Percentiles rank a stretch among this genome's conserved stretches.
These are phyloP conservation scores for Bombus huntii DNA, from an alignment of 1,140 invertebrate genomes.

Conservation along the genomic window DNA sequence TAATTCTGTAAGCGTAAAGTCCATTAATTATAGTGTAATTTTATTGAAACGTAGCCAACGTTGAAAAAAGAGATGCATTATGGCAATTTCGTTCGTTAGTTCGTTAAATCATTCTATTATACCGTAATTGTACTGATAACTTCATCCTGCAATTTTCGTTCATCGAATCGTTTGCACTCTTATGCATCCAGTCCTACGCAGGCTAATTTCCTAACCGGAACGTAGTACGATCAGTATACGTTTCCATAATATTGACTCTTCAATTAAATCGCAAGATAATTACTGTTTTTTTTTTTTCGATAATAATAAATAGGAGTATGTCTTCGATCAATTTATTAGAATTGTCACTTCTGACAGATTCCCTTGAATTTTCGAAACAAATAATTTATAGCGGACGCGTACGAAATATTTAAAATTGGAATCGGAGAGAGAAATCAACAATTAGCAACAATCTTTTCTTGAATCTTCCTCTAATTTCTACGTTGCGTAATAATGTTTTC, in stretches of 20 bases:
- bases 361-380: neutral
- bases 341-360: too few species aligned
- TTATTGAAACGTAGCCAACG: neutral
- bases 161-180: constrained; percentile 30
- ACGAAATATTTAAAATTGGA: too few species aligned
- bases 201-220: neutral
- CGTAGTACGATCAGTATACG: too few species aligned
- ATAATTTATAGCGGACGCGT: neutral
- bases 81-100: constrained; percentile 17
- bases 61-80: neutral
- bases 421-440: neutral
- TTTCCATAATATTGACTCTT: neutral
- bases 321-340: too few species aligned
- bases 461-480: neutral
- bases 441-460: neutral
- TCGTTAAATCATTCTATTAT: constrained; percentile 32
- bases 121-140: constrained; percentile 35
- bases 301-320: too few species aligned
- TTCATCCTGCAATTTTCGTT: constrained; percentile 41
- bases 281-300: too few species aligned
- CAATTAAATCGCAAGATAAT: too few species aligned
- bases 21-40: neutral
- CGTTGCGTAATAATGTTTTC: neutral
- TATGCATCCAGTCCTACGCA: constrained; percentile 3
- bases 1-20: neutral